These are phyloP conservation scores for Schizotus pectinicornis DNA, from an alignment of 2,888 invertebrate species.

Conservation along the genomic window DNA sequence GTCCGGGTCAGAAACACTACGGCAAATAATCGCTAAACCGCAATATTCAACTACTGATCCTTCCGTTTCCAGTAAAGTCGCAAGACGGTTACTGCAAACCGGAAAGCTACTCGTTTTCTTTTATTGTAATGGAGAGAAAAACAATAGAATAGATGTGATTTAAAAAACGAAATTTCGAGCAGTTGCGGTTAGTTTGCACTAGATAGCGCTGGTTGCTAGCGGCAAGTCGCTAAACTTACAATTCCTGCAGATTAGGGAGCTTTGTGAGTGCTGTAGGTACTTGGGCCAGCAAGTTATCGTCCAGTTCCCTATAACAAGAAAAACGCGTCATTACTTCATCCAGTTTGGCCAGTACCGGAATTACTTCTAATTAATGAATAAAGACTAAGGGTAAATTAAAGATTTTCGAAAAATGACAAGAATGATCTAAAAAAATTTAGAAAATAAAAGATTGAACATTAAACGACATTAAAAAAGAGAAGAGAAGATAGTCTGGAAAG, in stretches of 20 bases:
- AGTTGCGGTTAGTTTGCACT: not conserved
- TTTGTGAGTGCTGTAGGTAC: constrained; percentile 78
- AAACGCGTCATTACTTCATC: constrained; percentile 7
- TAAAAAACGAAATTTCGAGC: constrained; percentile 12
- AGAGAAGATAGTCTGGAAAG: no score
- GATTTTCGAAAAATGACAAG: no score
- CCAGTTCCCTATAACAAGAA: constrained; percentile 70
- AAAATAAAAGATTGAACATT: no score
- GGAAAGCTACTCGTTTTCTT: not conserved
- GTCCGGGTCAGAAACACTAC: not conserved
- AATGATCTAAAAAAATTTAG: no score
- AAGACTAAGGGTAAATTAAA: no score
- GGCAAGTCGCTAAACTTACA: constrained; percentile 78
- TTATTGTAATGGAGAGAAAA: not conserved
- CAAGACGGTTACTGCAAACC: no score
- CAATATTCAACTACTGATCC: constrained; percentile 8
- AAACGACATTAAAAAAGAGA: no score
- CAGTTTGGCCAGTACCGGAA: no score
- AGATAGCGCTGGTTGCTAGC: not conserved
- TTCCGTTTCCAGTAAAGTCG: not conserved
- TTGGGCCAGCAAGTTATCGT: constrained; percentile 75
- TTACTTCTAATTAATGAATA: no score
- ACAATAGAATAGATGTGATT: no score
- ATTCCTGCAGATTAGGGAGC: constrained; percentile 78
- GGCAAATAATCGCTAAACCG: not conserved